Evolutionary conservation across 2,797 vertebrate genomes (phyloP).

Genomic region (Diplodus sargus): DNA sequence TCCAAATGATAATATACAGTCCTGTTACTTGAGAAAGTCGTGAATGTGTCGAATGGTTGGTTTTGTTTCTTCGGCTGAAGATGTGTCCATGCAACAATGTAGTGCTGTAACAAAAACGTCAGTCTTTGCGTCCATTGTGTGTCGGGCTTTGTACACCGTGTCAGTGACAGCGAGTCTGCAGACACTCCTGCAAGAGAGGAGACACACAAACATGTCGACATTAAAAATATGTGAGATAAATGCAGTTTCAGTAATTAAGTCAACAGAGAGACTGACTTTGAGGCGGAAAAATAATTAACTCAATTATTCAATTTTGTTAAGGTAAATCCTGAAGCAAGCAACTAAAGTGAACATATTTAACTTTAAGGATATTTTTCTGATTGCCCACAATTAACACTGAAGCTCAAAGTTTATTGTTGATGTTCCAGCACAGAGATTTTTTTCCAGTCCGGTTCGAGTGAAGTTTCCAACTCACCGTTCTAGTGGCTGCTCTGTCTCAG

Average conservation of each 20-base stretch:
- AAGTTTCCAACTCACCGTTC: slow-evolving; percentile 57
- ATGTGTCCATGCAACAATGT: slow-evolving; percentile 50
- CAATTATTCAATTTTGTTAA: no score
- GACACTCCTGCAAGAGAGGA: slow-evolving; percentile 34
- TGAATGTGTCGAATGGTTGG: slow-evolving; percentile 57
- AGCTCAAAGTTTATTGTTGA: no score
- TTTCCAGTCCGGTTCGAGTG: no score
- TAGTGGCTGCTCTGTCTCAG: slow-evolving; percentile 82
- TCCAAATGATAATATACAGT: slow-evolving; percentile 66
- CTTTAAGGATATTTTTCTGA: no score
- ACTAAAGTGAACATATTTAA: not conserved
- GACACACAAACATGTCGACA: not conserved
- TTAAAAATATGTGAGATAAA: not conserved
- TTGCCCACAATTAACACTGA: no score
- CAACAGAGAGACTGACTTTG: no score
- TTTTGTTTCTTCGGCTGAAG: slow-evolving; percentile 34
- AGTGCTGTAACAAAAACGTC: slow-evolving; percentile 33
- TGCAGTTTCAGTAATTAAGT: no score
- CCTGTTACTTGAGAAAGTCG: slow-evolving; percentile 48
- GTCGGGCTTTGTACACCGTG: not conserved
- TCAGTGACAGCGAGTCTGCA: slow-evolving; percentile 7
- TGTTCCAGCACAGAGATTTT: no score
- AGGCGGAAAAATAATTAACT: not conserved
- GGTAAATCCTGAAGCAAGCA: not conserved
- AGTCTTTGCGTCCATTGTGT: slow-evolving; percentile 45